phyloP scores from a whole-genome alignment of 1,140 invertebrate species.

The Sipha flava region DNA sequence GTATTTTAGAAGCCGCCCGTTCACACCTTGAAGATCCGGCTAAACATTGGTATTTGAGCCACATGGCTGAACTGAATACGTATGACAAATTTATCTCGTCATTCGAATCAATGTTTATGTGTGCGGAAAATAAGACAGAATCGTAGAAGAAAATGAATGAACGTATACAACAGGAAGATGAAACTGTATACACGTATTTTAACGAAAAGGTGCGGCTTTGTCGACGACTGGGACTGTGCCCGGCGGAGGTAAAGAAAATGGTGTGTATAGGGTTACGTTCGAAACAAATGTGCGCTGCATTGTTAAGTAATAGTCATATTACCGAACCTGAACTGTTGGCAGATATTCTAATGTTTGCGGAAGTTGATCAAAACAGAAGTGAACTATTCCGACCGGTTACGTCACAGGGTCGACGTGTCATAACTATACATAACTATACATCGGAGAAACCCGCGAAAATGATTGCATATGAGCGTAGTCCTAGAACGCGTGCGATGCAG shows the following conservation, averaged over 20 bases:
- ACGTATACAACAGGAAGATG: too few species aligned
- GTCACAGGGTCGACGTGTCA: neutral
- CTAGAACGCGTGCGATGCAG: too few species aligned
- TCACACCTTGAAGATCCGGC: neutral
- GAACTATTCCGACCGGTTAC: neutral
- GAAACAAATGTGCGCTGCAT: neutral
- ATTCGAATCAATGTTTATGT: neutral
- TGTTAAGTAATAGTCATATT: neutral
- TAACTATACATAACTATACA: too few species aligned
- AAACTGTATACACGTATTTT: neutral
- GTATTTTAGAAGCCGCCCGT: neutral
- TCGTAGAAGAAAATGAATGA: too few species aligned
- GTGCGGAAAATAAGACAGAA: neutral
- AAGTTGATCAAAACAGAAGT: neutral
- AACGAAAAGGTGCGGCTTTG: neutral
- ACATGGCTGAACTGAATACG: neutral
- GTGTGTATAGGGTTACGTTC: neutral
- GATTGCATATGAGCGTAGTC: neutral
- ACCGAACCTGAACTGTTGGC: neutral
- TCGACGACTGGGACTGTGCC: neutral
- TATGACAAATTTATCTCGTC: neutral
- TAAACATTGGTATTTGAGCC: neutral
- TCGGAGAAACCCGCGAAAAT: neutral
- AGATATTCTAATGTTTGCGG: neutral
- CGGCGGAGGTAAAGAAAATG: neutral